These are phyloP conservation scores for Dilophus febrilis DNA, from an alignment of 2,888 invertebrate species.

Conservation along the genomic window DNA sequence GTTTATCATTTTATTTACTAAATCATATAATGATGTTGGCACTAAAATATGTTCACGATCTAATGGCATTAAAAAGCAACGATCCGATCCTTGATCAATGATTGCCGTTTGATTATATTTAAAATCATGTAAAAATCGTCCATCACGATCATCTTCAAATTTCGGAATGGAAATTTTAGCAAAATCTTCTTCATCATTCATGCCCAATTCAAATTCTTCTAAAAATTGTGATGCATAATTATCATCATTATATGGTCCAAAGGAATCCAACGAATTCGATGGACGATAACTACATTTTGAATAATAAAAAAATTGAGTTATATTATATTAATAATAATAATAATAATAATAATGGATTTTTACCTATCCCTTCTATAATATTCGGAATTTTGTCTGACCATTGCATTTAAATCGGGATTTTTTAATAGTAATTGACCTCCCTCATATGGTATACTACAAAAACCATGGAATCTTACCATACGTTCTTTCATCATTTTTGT, in stretches of 20 bases:
- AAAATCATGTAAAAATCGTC: constrained; percentile 87
- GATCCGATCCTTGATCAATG: constrained; percentile 50
- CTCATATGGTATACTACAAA: constrained; percentile 28
- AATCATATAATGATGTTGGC: constrained; percentile 64
- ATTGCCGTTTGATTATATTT: constrained; percentile 57
- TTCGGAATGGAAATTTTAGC: constrained; percentile 78
- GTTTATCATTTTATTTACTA: constrained; percentile 59
- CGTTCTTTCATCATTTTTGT: constrained; percentile 52
- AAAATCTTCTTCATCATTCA: constrained; percentile 44
- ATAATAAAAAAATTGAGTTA: too few relatives aligned
- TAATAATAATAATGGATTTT: too few relatives aligned
- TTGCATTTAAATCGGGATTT: too few relatives aligned
- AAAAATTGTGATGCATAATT: constrained; percentile 29
- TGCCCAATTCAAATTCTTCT: constrained; percentile 67
- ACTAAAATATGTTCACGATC: constrained; percentile 59
- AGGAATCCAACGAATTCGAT: too few relatives aligned
- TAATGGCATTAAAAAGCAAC: constrained; percentile 84
- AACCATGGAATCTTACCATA: constrained; percentile 24
- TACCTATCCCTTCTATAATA: too few relatives aligned
- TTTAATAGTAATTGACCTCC: constrained; percentile 6
- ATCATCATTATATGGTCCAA: too few relatives aligned
- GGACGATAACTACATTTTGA: too few relatives aligned
- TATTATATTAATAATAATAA: too few relatives aligned
- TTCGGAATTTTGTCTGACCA: too few relatives aligned
- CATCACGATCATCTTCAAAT: constrained; percentile 61